Percentiles rank a stretch among this genome's conserved stretches.
These are phyloP conservation scores for Aphidius ervi DNA, from an alignment of 1,140 invertebrate genomes.

Conservation along the genomic window DNA sequence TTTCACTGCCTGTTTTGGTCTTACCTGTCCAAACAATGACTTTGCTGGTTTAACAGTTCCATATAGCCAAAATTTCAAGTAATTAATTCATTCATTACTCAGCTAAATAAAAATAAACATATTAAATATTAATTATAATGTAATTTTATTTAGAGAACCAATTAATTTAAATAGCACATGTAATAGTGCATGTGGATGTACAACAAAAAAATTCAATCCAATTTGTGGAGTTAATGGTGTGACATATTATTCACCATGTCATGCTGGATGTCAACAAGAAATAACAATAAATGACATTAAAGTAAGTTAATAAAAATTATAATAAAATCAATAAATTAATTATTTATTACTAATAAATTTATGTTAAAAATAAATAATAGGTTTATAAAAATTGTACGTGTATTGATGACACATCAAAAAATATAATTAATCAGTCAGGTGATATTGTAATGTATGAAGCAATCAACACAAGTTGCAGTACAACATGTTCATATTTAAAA, in stretches of 20 bases:
- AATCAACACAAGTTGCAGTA: slow-evolving; percentile 61
- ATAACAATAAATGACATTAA: slow-evolving; percentile 38
- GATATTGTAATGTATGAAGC: slow-evolving; percentile 53
- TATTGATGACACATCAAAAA: slow-evolving; percentile 32
- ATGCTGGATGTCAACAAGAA: slow-evolving; percentile 68
- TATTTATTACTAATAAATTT: slow-evolving; percentile 19
- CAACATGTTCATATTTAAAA: slow-evolving; percentile 62
- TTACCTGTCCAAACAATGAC: slow-evolving; percentile 68
- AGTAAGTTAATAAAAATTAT: slow-evolving; percentile 23
- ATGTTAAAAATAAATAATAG: slow-evolving; percentile 25
- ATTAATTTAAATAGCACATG: slow-evolving; percentile 53
- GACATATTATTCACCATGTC: slow-evolving; percentile 80
- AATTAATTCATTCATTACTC: slow-evolving; percentile 17
- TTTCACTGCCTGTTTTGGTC: slow-evolving; percentile 64
- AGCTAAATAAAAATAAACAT: neutral
- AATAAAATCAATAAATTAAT: neutral
- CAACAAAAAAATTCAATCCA: slow-evolving; percentile 56
- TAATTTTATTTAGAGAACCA: slow-evolving; percentile 30
- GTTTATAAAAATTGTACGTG: slow-evolving; percentile 60
- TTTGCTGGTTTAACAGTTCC: slow-evolving; percentile 71
- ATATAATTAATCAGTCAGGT: slow-evolving; percentile 26
- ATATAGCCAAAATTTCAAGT: slow-evolving; percentile 53
- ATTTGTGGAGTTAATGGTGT: slow-evolving; percentile 76
- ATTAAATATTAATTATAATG: slow-evolving; percentile 5
- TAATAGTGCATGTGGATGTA: slow-evolving; percentile 64